These are phyloP conservation scores for Lysandra bellargus DNA, from an alignment of 2,888 invertebrate genomes.

Conservation along the genomic window DNA sequence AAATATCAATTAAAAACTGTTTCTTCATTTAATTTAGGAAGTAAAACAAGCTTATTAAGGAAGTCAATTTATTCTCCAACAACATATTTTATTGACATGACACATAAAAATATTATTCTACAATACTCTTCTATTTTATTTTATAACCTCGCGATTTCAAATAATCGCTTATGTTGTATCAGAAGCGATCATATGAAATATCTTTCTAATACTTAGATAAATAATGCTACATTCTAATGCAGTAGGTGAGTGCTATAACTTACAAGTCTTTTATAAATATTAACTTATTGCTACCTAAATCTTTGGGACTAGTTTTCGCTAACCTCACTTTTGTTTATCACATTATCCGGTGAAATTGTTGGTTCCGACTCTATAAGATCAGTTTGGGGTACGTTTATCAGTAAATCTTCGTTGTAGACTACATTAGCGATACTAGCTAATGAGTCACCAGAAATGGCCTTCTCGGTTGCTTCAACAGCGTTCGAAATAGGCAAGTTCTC, in stretches of 20 bases:
- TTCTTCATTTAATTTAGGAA: not conserved
- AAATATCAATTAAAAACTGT: not conserved
- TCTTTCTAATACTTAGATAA: constrained; percentile 21
- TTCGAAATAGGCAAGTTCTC: not conserved
- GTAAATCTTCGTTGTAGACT: constrained; percentile 6
- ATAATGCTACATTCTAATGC: constrained; percentile 21
- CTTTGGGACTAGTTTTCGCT: constrained; percentile 25
- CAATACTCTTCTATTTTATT: not conserved
- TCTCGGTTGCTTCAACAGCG: not conserved
- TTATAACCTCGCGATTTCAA: not conserved
- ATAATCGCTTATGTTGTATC: not conserved
- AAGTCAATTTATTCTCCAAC: constrained; percentile 3
- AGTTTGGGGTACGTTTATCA: not conserved
- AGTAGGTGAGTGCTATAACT: constrained; percentile 8
- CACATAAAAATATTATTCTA: not conserved
- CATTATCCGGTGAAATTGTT: constrained; percentile 13
- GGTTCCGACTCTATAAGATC: not conserved
- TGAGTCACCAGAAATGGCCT: not conserved
- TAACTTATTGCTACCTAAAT: constrained; percentile 18
- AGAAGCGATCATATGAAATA: constrained; percentile 1
- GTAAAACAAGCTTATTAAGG: constrained; percentile 3
- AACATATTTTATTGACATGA: not conserved
- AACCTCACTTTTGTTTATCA: not conserved
- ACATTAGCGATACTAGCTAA: not conserved
- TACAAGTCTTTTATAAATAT: constrained; percentile 27